phyloP scores from a whole-genome alignment of 2,113 vertebrate genomes.

The Tachycineta bicolor region DNA sequence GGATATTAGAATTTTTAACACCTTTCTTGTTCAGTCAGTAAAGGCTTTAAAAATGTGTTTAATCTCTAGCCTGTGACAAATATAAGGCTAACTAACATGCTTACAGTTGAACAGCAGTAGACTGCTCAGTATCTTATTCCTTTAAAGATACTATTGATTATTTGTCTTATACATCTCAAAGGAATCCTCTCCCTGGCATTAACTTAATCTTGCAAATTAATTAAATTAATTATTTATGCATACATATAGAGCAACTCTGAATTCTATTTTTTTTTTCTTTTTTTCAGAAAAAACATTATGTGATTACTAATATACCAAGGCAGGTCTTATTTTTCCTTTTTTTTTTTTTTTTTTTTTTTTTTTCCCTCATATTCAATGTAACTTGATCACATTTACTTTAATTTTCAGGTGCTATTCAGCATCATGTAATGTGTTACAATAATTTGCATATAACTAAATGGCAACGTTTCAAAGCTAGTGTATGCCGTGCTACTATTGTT shows the following conservation, averaged over 20 bases:
- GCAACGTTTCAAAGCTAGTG: conserved; percentile 11
- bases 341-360: neutral
- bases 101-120: neutral
- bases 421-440: neutral
- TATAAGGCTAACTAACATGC: neutral
- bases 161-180: neutral
- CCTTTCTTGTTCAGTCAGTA: neutral
- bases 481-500: conserved; percentile 43
- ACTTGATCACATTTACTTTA: neutral
- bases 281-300: neutral
- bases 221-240: neutral
- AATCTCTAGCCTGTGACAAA: neutral
- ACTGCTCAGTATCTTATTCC: neutral
- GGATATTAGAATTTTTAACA: neutral
- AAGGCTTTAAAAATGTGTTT: neutral
- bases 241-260: neutral
- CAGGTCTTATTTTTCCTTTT: neutral
- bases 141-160: neutral
- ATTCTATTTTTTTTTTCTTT: neutral
- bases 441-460: conserved; percentile 18
- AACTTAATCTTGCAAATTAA: neutral
- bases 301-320: neutral
- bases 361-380: neutral
- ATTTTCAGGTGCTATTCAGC: conserved; percentile 49
- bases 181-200: neutral